phyloP scores from a whole-genome alignment of 2,797 vertebrate genomes.

The Morus bassanus region DNA sequence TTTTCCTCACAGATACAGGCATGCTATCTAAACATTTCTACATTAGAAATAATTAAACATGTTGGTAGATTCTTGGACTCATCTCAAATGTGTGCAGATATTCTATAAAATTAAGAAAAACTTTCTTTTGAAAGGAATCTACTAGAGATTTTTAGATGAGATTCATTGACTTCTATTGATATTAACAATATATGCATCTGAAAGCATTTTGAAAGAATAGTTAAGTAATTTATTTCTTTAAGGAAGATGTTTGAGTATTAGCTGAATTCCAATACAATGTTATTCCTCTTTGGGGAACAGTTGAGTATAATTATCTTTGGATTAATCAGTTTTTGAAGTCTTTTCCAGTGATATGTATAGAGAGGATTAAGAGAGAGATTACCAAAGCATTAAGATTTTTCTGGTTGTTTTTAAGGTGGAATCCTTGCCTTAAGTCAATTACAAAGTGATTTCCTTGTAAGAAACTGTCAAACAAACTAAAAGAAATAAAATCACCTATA shows the following conservation, averaged over 20 bases:
- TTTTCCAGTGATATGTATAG: not conserved
- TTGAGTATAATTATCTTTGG: slow-evolving; percentile 12
- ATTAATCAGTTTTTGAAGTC: slow-evolving; percentile 38
- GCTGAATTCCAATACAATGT: not conserved
- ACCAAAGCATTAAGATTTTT: not conserved
- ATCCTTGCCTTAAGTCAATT: slow-evolving; percentile 22
- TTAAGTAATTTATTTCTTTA: not conserved
- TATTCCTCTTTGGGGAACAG: not conserved
- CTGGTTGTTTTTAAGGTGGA: not conserved
- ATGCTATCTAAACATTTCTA: not conserved
- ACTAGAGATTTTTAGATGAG: not conserved
- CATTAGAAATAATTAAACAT: not conserved
- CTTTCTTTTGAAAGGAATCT: not conserved
- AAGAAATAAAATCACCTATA: not conserved
- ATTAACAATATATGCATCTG: not conserved
- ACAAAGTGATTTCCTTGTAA: not conserved
- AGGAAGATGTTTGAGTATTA: not conserved
- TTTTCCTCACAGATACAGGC: not conserved
- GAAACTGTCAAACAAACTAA: not conserved
- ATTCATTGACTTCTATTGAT: not conserved
- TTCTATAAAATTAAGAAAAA: not conserved
- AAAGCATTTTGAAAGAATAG: not conserved
- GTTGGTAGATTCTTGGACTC: not conserved
- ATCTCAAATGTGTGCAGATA: not conserved
- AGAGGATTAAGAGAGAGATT: slow-evolving; percentile 24